Evolutionary conservation across 92 coral and sea anemone genomes (phyloP).

Genomic region (Meandrina meandrites): DNA sequence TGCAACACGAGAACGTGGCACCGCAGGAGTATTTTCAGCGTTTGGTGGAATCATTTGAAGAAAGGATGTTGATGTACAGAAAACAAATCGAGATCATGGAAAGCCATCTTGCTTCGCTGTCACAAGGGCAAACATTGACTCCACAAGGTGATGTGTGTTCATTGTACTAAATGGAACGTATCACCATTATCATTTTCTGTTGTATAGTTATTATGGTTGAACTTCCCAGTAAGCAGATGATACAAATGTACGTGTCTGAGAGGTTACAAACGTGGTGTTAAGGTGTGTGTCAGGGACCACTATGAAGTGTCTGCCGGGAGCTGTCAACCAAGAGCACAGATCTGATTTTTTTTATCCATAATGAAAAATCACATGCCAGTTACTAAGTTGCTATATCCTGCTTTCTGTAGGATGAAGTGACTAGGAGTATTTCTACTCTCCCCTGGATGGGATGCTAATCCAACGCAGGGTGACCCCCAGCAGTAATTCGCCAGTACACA

Average conservation of each 20-base stretch:
- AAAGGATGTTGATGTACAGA: conserved; percentile 89
- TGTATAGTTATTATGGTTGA: not conserved
- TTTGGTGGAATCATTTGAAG: conserved; percentile 94
- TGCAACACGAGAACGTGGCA: conserved; percentile 92
- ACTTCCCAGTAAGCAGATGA: no score
- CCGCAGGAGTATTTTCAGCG: conserved; percentile 96
- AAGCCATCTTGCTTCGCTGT: conserved; percentile 89
- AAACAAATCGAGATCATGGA: conserved; percentile 96
- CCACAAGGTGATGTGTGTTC: conserved; percentile 78
- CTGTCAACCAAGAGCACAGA: not conserved
- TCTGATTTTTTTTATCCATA: not conserved
- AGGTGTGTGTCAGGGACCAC: no score
- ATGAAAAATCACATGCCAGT: not conserved
- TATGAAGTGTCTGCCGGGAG: no score
- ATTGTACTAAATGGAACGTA: not conserved
- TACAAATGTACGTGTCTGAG: no score
- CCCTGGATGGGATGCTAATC: no score
- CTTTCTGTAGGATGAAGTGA: no score
- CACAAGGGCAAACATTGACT: conserved; percentile 90
- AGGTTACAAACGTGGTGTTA: no score
- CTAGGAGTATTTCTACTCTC: no score
- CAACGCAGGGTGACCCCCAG: no score
- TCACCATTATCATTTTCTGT: not conserved
- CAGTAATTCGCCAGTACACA: no score
- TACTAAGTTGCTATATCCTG: no score